These are phyloP conservation scores for Acanthacorydalis orientalis DNA, from an alignment of 2,888 invertebrate genomes.

Conservation along the genomic window DNA sequence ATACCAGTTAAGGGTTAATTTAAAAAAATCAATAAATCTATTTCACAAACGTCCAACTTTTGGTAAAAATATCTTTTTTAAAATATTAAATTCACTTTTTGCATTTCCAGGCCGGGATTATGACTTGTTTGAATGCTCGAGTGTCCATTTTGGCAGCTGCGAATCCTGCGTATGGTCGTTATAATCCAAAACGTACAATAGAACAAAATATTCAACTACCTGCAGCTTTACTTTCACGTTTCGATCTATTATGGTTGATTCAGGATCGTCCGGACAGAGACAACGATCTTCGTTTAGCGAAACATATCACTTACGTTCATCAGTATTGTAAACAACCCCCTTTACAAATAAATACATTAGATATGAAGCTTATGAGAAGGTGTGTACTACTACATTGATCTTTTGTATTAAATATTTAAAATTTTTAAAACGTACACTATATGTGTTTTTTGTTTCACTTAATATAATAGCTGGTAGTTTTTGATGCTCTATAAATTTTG, in stretches of 20 bases:
- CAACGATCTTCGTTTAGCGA: slow-evolving; percentile 67
- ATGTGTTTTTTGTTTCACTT: no score
- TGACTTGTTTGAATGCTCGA: slow-evolving; percentile 94
- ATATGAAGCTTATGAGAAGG: slow-evolving; percentile 85
- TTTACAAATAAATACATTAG: slow-evolving; percentile 51
- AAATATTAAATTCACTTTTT: slow-evolving; percentile 1
- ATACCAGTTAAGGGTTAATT: no score
- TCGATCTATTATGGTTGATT: slow-evolving; percentile 92
- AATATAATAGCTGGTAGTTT: no score
- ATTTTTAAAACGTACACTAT: no score
- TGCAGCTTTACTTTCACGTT: slow-evolving; percentile 89
- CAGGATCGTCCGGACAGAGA: slow-evolving; percentile 61
- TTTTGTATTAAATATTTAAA: no score
- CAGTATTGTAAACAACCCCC: slow-evolving; percentile 81
- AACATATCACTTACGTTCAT: slow-evolving; percentile 97
- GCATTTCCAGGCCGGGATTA: slow-evolving; percentile 72
- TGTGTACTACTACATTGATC: no score
- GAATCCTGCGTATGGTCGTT: slow-evolving; percentile 96
- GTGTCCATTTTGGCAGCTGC: slow-evolving; percentile 97
- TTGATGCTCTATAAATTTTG: no score
- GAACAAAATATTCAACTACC: slow-evolving; percentile 98
- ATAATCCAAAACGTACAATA: slow-evolving; percentile 86
- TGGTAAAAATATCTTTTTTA: no score
- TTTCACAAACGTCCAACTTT: no score
- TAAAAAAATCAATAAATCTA: no score